Conservation (phyloP, 2,797 vertebrate genomes). For the Eurystomus glaucurus region DNA sequence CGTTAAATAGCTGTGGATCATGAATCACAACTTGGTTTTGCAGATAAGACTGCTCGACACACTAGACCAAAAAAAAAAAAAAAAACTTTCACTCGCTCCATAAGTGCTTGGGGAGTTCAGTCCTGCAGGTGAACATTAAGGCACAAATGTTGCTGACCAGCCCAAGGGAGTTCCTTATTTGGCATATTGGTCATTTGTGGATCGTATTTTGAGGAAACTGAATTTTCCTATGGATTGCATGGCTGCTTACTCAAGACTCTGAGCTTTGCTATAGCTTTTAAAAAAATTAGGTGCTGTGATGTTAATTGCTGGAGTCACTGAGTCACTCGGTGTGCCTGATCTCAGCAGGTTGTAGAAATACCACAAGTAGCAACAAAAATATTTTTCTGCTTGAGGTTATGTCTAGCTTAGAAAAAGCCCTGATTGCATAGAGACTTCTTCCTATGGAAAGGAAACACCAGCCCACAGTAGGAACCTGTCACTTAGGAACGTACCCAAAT, state of each 20-base stretch:
- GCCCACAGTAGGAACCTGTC: conserved; percentile 8
- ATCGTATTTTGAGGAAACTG: neutral
- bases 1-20: neutral
- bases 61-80: too few relatives aligned
- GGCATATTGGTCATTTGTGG: neutral
- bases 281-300: neutral
- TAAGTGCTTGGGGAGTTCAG: neutral
- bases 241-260: neutral
- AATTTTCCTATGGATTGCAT: neutral
- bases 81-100: fast-evolving
- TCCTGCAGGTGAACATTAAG: neutral
- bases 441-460: neutral
- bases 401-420: conserved; percentile 13
- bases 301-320: conserved; percentile 15
- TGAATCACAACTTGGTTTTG: neutral
- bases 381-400: conserved; percentile 31
- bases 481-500: neutral
- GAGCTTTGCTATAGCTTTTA: neutral
- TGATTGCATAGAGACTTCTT: neutral
- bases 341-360: neutral
- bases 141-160: neutral
- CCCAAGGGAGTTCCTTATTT: neutral
- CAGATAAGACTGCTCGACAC: neutral
- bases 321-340: neutral
- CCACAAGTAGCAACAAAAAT: neutral